Conservation (phyloP, 2,888 invertebrate genomes). For the Clunio marinus region DNA sequence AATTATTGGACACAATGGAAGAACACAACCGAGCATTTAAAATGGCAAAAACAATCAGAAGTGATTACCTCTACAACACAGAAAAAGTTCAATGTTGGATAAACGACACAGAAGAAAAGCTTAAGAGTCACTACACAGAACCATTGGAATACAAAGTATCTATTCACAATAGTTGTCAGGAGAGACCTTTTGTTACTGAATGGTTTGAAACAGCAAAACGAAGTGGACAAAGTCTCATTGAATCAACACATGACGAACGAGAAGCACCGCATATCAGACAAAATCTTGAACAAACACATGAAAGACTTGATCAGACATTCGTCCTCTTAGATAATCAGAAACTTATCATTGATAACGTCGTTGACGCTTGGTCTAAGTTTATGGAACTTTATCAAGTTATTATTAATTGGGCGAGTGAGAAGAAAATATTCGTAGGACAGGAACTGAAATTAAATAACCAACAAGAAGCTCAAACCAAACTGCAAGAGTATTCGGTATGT, state of each 20-base stretch:
- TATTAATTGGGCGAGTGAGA: conserved; percentile 78
- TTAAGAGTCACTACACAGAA: conserved; percentile 73
- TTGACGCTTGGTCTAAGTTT: conserved; percentile 86
- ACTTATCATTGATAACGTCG: conserved; percentile 76
- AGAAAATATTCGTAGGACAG: conserved; percentile 72
- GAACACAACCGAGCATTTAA: conserved; percentile 84
- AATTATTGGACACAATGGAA: conserved; percentile 74
- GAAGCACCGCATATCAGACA: conserved; percentile 72
- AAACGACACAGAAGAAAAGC: conserved; percentile 74
- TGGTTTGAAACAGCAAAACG: conserved; percentile 71
- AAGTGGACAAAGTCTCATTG: conserved; percentile 73
- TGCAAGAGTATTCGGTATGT: conserved; percentile 80
- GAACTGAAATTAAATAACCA: conserved; percentile 73
- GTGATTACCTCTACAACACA: conserved; percentile 74
- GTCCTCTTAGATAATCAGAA: conserved; percentile 78
- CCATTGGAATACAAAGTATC: conserved; percentile 74
- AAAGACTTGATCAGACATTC: conserved; percentile 73
- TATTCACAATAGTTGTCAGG: conserved; percentile 70
- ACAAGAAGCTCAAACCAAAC: conserved; percentile 75
- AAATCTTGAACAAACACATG: conserved; percentile 70
- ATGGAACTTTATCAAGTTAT: conserved; percentile 76
- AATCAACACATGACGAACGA: conserved; percentile 71
- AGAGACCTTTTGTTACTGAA: conserved; percentile 67
- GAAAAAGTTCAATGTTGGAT: conserved; percentile 81
- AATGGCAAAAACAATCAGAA: conserved; percentile 74